Percentiles rank a stretch among this genome's conserved stretches.
phyloP scores from a whole-genome alignment of 2,797 vertebrate genomes.

The Hafferia zeledoni region DNA sequence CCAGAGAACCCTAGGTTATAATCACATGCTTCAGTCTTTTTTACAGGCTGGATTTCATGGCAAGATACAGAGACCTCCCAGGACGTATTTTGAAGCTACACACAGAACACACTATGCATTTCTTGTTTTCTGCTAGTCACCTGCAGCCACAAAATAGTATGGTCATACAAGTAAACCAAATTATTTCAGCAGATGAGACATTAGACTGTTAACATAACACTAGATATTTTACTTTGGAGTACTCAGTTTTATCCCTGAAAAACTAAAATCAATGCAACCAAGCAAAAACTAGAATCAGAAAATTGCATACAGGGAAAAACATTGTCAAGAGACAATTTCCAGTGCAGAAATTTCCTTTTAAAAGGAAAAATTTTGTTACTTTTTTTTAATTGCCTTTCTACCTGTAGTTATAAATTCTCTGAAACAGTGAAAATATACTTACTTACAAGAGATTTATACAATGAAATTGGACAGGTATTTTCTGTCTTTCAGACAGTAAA shows the following conservation, averaged over 20 bases:
- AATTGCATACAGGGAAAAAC: neutral
- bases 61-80: neutral
- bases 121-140: neutral
- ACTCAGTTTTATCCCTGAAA: neutral
- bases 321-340: neutral
- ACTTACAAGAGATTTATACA: neutral
- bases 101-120: fast-evolving
- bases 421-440: neutral
- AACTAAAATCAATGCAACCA: neutral
- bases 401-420: neutral
- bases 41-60: neutral
- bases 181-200: neutral
- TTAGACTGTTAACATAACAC: neutral
- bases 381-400: neutral
- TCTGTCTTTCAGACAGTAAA: neutral
- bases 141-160: neutral
- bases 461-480: neutral
- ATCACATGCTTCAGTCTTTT: neutral
- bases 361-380: neutral
- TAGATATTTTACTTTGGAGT: neutral
- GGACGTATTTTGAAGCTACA: neutral
- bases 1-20: neutral
- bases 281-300: neutral
- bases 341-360: neutral
- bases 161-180: neutral